A percentile compares a stretch with the other conserved stretches of the same genome.
phyloP scores from a whole-genome alignment of 2,113 vertebrate species.

The Platysternon megacephalum region DNA sequence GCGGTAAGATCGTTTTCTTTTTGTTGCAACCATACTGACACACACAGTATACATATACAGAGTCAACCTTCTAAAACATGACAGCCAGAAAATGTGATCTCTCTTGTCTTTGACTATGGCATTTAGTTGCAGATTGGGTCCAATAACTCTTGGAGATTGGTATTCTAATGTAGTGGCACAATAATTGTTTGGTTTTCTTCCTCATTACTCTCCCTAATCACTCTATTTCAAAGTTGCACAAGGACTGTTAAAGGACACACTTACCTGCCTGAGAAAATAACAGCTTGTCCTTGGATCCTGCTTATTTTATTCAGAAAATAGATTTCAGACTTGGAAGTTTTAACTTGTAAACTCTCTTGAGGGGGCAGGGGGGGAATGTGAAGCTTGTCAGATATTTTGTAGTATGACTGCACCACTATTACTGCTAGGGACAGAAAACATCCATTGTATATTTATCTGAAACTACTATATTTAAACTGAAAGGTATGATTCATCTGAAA shows the following conservation, averaged over 20 bases:
- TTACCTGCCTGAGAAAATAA: constrained; percentile 65
- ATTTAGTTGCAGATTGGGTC: constrained; percentile 79
- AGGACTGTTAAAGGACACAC: constrained; percentile 72
- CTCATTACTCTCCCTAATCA: constrained; percentile 72
- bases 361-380: neutral
- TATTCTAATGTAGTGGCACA: constrained; percentile 58
- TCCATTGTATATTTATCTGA: constrained; percentile 13
- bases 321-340: constrained; percentile 12
- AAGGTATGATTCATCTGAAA: constrained; percentile 28
- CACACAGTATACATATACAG: constrained; percentile 36
- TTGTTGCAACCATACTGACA: constrained; percentile 52
- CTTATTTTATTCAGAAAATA: constrained; percentile 54
- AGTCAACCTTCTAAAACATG: constrained; percentile 65
- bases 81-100: constrained; percentile 80
- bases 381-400: neutral
- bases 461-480: constrained; percentile 35
- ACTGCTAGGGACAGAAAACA: neutral
- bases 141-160: constrained; percentile 74
- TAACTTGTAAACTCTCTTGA: constrained; percentile 38
- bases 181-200: constrained; percentile 80
- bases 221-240: constrained; percentile 69
- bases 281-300: constrained; percentile 59
- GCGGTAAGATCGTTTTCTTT: constrained; percentile 65
- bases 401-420: neutral
- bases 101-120: constrained; percentile 71